Evolutionary conservation across 2,797 vertebrate species (phyloP), one percentile per base, ranked within the genome.

Genomic region (Acrossocheilus wenchowensis): DNA sequence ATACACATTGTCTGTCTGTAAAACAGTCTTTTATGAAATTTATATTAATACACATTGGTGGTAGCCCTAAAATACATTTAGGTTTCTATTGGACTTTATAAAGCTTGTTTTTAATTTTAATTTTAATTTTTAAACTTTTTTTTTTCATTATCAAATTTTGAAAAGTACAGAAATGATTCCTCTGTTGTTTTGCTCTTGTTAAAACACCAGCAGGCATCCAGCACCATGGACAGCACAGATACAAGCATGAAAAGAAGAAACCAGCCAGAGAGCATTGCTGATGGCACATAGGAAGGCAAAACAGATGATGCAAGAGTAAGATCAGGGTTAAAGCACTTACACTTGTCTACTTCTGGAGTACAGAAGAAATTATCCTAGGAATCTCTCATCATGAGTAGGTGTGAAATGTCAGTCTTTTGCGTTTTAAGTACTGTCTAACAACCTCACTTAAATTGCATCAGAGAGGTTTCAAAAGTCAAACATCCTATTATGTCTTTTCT

Each of bases 251-350:
- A 30, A 30, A 30, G 30, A 30, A 30, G 30, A 30, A 45, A 60
- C 5, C 62, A 69, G 74, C 5, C 34, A 68, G 62, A 54, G 34
- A 84, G 23, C 6, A 68, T 54, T 21, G 62, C 73, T 41, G 34
- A 66, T 77, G 64, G 64, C 23, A 69, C 30, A 69, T 3, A 36
- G 54, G 39, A 11, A 62, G 54, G 41, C 71, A 71, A 77, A 69
- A n/a, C 48, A 57, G 17, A 83, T 84, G 45, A 84, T 78, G 73
- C 83, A 68, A 77, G 73, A 69, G 83, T 30, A 30, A 85, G 83
- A 26, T 43, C 36, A 78, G 34, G 8, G 83, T 54, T 52, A 78
- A 84, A 85, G 36, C 48, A 30, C 36, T 66, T n/a, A 78, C 23
- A 78, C 60, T 48, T 83, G 43, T 48, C 50, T 39, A 36, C 68